Evolutionary conservation across 2,113 vertebrate species (phyloP).

Genomic region (Eidolon helvum): DNA sequence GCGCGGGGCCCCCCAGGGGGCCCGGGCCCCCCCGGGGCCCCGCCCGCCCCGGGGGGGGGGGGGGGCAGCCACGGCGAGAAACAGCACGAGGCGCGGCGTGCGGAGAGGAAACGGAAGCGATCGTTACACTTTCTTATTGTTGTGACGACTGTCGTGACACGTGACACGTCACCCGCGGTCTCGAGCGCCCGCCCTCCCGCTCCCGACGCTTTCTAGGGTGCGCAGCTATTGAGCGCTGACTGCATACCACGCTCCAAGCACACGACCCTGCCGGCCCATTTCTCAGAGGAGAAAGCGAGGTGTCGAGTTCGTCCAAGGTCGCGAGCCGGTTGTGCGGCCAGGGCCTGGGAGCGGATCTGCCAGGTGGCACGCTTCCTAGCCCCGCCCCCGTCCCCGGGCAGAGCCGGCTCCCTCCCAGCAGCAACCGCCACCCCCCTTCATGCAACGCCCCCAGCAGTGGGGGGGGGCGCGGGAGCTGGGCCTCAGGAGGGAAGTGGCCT

Average conservation of each 20-base stretch:
- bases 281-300: background rate
- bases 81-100: rapidly evolving
- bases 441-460: background rate
- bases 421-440: background rate
- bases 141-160: rapidly evolving
- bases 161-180: rapidly evolving
- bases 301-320: background rate
- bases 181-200: background rate
- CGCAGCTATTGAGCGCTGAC: background rate
- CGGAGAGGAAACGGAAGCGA: rapidly evolving
- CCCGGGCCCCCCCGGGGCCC: no score
- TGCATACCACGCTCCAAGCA: rapidly evolving
- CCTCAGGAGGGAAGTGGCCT: background rate
- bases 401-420: background rate
- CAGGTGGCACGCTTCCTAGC: background rate
- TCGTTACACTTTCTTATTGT: rapidly evolving
- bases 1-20: no score
- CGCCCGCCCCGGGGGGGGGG: no score
- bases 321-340: background rate
- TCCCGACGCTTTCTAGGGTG: background rate
- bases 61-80: no score
- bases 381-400: background rate
- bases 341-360: background rate
- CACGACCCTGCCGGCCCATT: background rate
- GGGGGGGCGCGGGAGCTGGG: background rate